A percentile compares a stretch with the other conserved stretches of the same genome.
Conservation (phyloP, 1,140 invertebrate genomes). For the Scaptomyza graminum region DNA sequence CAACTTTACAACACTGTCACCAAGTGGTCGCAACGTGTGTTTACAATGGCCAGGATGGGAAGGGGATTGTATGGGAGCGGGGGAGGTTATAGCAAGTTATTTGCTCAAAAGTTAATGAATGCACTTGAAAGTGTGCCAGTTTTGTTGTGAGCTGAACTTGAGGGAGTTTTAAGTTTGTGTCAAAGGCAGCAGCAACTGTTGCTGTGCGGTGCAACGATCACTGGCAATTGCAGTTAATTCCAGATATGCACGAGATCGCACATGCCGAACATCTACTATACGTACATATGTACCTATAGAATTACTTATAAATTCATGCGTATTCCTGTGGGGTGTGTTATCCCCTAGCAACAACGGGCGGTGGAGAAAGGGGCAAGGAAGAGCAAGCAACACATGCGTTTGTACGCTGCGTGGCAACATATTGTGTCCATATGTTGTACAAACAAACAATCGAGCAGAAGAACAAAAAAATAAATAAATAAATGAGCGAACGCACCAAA, state of each 20-base stretch:
- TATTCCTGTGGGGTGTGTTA: neutral
- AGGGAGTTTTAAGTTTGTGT: constrained; percentile 4
- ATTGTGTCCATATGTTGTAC: constrained; percentile 74
- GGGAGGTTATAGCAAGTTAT: neutral
- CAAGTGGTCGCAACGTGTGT: neutral
- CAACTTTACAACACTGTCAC: constrained; percentile 42
- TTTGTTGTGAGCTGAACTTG: constrained; percentile 28
- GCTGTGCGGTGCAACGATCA: neutral
- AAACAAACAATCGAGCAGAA: constrained; percentile 70
- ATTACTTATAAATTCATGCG: neutral
- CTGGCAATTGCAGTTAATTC: constrained; percentile 46
- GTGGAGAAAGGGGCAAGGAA: neutral
- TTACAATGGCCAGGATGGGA: no score
- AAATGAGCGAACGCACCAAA: constrained; percentile 13
- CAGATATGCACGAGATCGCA: constrained; percentile 49
- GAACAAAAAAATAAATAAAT: constrained; percentile 22
- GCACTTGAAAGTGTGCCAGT: constrained; percentile 12
- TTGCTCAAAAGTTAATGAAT: constrained; percentile 26
- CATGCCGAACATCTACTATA: constrained; percentile 7
- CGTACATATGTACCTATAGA: neutral
- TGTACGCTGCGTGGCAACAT: constrained; percentile 62
- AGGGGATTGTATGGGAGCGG: neutral
- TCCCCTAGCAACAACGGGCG: no score
- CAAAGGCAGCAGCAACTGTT: constrained; percentile 26
- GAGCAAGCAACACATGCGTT: constrained; percentile 55